phyloP scores from a whole-genome alignment of 2,113 vertebrate genomes.

The Oreocharis arfaki region DNA sequence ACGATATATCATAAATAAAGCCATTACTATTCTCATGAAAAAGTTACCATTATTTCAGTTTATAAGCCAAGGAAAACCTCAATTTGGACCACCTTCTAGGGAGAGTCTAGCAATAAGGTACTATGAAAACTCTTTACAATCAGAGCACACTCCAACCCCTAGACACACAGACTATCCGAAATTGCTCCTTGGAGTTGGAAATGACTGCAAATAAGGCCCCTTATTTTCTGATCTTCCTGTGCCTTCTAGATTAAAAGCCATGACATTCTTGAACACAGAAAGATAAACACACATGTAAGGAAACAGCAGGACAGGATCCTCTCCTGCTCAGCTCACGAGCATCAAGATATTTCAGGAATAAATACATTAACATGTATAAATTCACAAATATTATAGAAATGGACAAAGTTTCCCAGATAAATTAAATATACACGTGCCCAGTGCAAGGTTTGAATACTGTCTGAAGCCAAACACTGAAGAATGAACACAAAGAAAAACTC shows the following conservation, averaged over 20 bases:
- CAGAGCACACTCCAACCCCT: neutral
- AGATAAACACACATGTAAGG: neutral
- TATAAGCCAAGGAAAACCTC: neutral
- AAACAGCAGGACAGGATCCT: neutral
- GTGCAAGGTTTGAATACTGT: neutral
- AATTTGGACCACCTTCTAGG: neutral
- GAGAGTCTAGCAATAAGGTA: neutral
- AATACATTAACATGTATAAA: neutral
- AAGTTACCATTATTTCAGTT: neutral
- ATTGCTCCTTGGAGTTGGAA: neutral
- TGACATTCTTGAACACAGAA: neutral
- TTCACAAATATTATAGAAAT: neutral
- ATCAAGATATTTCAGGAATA: neutral
- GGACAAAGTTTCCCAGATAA: neutral
- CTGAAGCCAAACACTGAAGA: neutral
- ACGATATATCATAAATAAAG: neutral
- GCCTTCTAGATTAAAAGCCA: neutral
- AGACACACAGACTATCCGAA: neutral
- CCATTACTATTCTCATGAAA: neutral
- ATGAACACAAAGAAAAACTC: neutral
- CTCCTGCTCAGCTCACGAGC: neutral
- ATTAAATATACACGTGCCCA: neutral
- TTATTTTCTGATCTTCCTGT: neutral
- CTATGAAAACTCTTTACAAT: neutral
- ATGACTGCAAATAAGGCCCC: neutral